These are phyloP conservation scores for Hirundo rustica DNA, from an alignment of 2,797 vertebrate species.

Conservation along the genomic window DNA sequence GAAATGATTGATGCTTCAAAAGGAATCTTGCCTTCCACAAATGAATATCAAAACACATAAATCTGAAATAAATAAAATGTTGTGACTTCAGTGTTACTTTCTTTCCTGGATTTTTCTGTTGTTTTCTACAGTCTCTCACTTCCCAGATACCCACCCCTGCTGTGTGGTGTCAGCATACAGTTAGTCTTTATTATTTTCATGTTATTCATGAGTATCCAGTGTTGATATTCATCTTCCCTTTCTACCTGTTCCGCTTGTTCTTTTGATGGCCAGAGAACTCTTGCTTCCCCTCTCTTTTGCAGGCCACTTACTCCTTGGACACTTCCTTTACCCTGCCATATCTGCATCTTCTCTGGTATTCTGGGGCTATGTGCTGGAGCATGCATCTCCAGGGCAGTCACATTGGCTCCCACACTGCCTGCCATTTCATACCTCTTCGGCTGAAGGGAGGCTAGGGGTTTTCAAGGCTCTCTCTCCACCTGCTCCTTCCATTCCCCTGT, in stretches of 20 bases:
- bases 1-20: conserved; percentile 67
- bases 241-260: background rate
- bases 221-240: background rate
- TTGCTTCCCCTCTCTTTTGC: background rate
- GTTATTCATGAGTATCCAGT: background rate
- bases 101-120: background rate
- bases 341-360: background rate
- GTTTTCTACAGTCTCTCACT: background rate
- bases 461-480: background rate
- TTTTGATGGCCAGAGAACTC: background rate
- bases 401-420: fast-evolving
- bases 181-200: background rate
- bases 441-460: background rate
- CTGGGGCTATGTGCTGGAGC: background rate
- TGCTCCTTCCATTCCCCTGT: fast-evolving
- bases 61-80: conserved; percentile 46
- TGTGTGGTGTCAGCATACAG: background rate
- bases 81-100: background rate
- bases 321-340: background rate
- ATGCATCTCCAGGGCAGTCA: fast-evolving
- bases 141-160: background rate
- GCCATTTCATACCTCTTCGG: fast-evolving
- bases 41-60: conserved; percentile 5
- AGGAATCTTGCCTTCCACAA: conserved; percentile 38
- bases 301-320: fast-evolving